Conservation (phyloP, 2,113 vertebrate species). For the Rallus limicola region DNA sequence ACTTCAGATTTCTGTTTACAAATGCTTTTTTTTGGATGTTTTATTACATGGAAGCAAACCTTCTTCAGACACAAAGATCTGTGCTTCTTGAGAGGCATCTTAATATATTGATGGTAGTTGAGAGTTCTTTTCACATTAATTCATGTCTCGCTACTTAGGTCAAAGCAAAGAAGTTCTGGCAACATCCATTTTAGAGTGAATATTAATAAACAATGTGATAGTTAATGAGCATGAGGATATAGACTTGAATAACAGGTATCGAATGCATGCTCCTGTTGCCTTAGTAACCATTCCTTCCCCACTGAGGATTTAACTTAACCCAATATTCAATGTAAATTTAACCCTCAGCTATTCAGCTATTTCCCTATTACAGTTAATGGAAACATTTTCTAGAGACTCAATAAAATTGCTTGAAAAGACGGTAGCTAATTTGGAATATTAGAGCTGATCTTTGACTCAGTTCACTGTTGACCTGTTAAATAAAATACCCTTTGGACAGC, state of each 20-base stretch:
- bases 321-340: not conserved
- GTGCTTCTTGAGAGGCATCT: not conserved
- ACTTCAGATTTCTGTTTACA: not conserved
- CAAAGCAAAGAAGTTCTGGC: not conserved
- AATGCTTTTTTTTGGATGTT: not conserved
- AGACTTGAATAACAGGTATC: conserved; percentile 36
- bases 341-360: not conserved
- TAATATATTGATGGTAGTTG: not conserved
- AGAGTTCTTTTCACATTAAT: not conserved
- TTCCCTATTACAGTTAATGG: not conserved
- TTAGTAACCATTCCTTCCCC: conserved; percentile 33
- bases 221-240: not conserved
- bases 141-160: not conserved
- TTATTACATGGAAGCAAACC: not conserved
- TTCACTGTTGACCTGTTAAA: not conserved
- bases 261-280: conserved; percentile 22
- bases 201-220: conserved; percentile 34
- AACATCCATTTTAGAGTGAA: not conserved
- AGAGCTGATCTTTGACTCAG: not conserved
- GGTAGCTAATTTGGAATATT: not conserved
- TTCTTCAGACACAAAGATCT: not conserved
- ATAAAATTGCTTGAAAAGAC: not conserved
- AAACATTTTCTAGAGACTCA: not conserved
- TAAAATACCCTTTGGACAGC: not conserved
- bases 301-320: conserved; percentile 17